A percentile compares a stretch with the other conserved stretches of the same genome.
phyloP scores from a whole-genome alignment of 2,113 vertebrate genomes.

The Triplophysa siluroides region DNA sequence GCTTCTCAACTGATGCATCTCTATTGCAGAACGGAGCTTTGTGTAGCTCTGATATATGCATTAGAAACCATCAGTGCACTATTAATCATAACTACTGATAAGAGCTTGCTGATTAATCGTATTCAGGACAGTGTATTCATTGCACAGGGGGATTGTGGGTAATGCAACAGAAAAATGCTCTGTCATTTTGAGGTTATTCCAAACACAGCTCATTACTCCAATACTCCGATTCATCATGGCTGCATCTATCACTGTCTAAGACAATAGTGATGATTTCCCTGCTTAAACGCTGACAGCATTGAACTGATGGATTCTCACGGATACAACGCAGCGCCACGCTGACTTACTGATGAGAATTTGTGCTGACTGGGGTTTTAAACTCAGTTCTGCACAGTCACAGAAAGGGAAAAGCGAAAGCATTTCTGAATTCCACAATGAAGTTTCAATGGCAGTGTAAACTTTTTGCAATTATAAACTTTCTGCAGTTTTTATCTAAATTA shows the following conservation, averaged over 20 bases:
- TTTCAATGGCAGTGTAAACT: background rate
- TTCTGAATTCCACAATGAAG: background rate
- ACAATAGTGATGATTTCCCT: slow-evolving; percentile 36
- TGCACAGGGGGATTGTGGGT: background rate
- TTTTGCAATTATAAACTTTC: slow-evolving; percentile 7
- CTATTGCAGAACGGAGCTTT: background rate
- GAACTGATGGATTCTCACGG: slow-evolving; percentile 26
- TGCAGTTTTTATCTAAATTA: background rate
- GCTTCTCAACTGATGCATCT: background rate
- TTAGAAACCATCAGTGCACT: background rate
- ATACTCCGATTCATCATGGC: slow-evolving; percentile 26
- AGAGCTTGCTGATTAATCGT: slow-evolving; percentile 30
- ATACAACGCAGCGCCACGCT: slow-evolving; percentile 18
- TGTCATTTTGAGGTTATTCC: slow-evolving; percentile 14
- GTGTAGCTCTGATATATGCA: slow-evolving; percentile 11
- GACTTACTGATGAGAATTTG: slow-evolving; percentile 32
- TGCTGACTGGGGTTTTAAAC: slow-evolving; percentile 26
- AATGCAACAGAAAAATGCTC: slow-evolving; percentile 28
- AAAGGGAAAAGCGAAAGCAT: background rate
- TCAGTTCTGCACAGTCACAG: slow-evolving; percentile 6
- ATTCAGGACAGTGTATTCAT: background rate
- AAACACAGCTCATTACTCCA: slow-evolving; percentile 29
- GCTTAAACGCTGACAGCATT: slow-evolving; percentile 29
- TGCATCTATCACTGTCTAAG: slow-evolving; percentile 37
- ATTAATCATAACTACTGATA: background rate